These are phyloP conservation scores for Euglossa dilemma DNA, from an alignment of 1,140 invertebrate species.

Conservation along the genomic window DNA sequence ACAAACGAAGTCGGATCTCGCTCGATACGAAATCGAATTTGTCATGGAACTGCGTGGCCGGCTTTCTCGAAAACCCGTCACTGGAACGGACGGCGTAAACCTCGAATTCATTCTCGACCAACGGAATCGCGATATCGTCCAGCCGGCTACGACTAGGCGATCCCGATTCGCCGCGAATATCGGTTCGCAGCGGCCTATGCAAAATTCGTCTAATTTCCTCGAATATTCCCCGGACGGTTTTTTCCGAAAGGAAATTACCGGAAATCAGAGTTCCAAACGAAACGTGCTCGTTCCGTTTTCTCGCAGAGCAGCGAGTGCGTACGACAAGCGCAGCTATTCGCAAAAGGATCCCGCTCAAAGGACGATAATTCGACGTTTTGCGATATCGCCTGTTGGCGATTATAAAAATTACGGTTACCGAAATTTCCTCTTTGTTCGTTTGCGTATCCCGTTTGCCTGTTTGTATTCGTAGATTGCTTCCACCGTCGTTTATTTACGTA, in stretches of 20 bases:
- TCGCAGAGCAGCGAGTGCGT: neutral
- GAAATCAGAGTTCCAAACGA: too few species aligned
- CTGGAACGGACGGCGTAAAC: neutral
- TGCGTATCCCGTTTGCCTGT: neutral
- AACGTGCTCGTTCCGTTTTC: neutral
- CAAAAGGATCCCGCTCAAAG: neutral
- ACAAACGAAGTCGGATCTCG: slow-evolving; percentile 14
- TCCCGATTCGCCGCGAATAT: neutral
- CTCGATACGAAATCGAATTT: slow-evolving; percentile 8
- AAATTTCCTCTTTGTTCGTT: neutral
- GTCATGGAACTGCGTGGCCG: neutral
- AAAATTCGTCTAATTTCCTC: neutral
- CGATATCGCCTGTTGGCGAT: neutral
- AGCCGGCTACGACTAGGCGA: too few species aligned
- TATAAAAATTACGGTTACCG: too few species aligned
- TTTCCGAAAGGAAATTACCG: too few species aligned
- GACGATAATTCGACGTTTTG: neutral
- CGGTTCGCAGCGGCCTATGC: neutral
- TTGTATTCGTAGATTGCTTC: neutral
- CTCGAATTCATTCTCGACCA: neutral
- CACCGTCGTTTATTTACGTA: too few species aligned
- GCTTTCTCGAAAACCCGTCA: neutral
- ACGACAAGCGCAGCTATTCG: neutral
- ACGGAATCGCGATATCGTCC: neutral
- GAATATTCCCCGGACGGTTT: neutral